A percentile compares a stretch with the other conserved stretches of the same genome.
Evolutionary conservation across 2,797 vertebrate genomes (phyloP).

Genomic region (Coccyzus lansbergi): DNA sequence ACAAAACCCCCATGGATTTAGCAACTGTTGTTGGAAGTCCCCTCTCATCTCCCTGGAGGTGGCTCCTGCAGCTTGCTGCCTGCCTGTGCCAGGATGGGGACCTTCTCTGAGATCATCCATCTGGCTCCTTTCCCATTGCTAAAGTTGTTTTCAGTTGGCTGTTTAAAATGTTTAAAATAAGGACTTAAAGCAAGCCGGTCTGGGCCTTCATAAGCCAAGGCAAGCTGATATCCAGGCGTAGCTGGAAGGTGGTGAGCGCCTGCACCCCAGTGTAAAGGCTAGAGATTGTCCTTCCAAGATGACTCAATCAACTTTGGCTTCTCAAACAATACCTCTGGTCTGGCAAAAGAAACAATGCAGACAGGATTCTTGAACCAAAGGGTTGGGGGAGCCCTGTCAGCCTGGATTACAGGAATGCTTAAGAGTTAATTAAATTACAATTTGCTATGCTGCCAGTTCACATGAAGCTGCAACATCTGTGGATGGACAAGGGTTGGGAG

Average conservation of each 20-base stretch:
- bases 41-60: background rate
- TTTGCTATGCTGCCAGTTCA: conserved; percentile 79
- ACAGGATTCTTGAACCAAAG: background rate
- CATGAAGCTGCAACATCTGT: conserved; percentile 70
- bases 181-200: background rate
- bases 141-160: rapidly evolving
- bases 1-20: background rate
- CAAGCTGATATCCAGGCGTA: background rate
- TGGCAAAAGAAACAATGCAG: conserved; percentile 5
- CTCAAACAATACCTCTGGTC: background rate
- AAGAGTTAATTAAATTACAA: conserved; percentile 83
- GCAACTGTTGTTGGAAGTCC: rapidly evolving
- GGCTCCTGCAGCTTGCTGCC: background rate
- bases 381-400: conserved; percentile 49
- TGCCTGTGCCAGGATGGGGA: background rate
- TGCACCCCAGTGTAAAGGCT: background rate
- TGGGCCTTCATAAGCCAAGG: background rate
- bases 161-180: background rate
- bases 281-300: background rate
- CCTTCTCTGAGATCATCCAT: rapidly evolving
- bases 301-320: conserved; percentile 21
- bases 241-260: background rate
- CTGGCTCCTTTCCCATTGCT: background rate
- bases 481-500: background rate
- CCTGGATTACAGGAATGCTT: conserved; percentile 61